Evolutionary conservation across 2,888 invertebrate species (phyloP), one percentile per base, ranked within the genome.

Genomic region (Sclerodermus sp.): DNA sequence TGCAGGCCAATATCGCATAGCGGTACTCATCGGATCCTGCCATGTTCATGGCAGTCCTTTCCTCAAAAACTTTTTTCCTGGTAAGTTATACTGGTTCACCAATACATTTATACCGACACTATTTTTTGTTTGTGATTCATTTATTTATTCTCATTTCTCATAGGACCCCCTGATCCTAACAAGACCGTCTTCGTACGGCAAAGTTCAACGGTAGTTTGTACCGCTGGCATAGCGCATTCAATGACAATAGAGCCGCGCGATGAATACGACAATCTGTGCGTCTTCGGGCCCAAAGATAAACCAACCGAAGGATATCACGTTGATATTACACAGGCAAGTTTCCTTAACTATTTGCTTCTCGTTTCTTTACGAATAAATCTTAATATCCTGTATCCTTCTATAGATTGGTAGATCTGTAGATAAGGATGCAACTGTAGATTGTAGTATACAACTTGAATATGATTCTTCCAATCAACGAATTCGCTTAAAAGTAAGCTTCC

Each of bases 181-280:
- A 87, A 91, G 69, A 91, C 93, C 34, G 85, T 90, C 15, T 91
- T 95, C 73, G 85, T 90, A 67, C 85, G 89, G 60, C 90, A 90
- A 70, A 89, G 89, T 64, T 90, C 90, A 54, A 92, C 91, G 31
- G 90, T 93, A 23, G 89, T 93, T 51, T 91, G 91, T 79, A 89
- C 89, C 42, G 88, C 88, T 6, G 88, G 85, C 37, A 83, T 88
- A 45, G 85, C 89, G 40, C 90, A 92, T 69, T 79, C 85, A 46
- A 83, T 96, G 75, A 87, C 88, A 74, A 86, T 96, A 70, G 93
- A 93, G 74, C 94, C 95, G n/a, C 83, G 94, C 52, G 96, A 96
- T 81, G 89, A 90, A 75, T 94, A 89, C 79, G 91, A 92, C 73
- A 96, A 96, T 79, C 81, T 87, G n/a, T 91, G 91, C 67, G 75